Evolutionary conservation across 64 coral and sea anemone genomes (phyloP), one percentile per base, ranked within the genome.

Genomic region (Montipora foliosa): DNA sequence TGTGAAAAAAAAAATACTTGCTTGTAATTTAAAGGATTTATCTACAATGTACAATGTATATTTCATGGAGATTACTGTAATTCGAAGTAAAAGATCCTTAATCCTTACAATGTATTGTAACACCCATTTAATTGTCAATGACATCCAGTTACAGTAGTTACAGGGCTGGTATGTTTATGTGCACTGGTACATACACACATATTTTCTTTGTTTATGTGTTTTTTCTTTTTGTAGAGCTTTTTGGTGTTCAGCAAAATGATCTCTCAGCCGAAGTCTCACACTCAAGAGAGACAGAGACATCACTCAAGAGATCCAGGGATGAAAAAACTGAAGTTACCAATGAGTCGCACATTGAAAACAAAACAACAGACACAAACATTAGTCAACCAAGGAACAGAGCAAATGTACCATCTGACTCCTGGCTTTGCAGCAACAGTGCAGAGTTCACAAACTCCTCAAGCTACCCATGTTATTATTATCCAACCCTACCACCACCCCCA

Each of bases 401-500:
- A 24, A 49, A 21, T 71, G 8, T n/a, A 62, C 24, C 16, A 22
- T 22, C 45, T 50, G 64, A 64, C 19, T 20, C 47, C 6, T 86
- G 19, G 48, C 37, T 50, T 49, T 8, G n/a, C 45, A 15, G 45
- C 16, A 50, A 24, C 45, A 47, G 2, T 4, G n/a, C 44, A 2
- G 9, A 9, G 9, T 22, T 49, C 44, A 71, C 82, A 4, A 67
- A 67, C 17, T 13, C 14, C 0, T 48, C 87, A 78, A 45, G 80
- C 51, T 79, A 16, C 12, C 51, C 87, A 52, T 90, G 21, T 71
- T 53, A 89, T 62, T 83, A 89, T 62, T 83, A 88, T 44, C 87
- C 87, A 58, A 75, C 12, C 20, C 88, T 95, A 44, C 93, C 87
- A 62, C 88, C 59, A 78, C 93, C 93, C 17, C 93, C 93, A 12